Conservation (phyloP, 2,797 vertebrate species). For the Vultur gryphus region DNA sequence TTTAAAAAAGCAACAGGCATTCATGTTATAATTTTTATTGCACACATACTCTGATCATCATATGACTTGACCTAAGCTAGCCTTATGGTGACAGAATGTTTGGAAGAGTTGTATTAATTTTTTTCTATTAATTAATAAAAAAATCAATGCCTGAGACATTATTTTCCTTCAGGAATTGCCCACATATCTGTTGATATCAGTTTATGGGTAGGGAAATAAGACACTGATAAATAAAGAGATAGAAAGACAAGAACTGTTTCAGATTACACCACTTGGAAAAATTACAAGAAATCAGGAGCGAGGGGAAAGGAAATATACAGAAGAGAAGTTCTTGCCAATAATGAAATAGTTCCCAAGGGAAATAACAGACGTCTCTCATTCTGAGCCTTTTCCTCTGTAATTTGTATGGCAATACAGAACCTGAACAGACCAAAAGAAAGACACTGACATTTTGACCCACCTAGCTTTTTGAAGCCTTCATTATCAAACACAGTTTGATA, state of each 20-base stretch:
- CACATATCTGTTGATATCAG: not conserved
- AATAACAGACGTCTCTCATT: conserved; percentile 30
- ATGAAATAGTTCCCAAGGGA: conserved; percentile 32
- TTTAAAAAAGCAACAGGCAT: not conserved
- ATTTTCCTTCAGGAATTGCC: not conserved
- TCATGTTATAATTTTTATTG: not conserved
- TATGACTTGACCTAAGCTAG: not conserved
- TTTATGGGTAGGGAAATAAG: not conserved
- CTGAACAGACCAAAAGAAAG: conserved; percentile 43
- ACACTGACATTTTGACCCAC: conserved; percentile 50
- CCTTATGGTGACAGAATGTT: not conserved
- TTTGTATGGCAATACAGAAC: conserved; percentile 43
- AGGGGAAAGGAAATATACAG: not conserved
- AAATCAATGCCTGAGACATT: not conserved
- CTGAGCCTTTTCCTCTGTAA: conserved; percentile 35
- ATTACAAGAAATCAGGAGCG: not conserved
- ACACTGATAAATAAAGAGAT: not conserved
- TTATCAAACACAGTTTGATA: conserved; percentile 67
- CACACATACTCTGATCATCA: not conserved
- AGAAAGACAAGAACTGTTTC: conserved; percentile 4
- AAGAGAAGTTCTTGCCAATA: conserved; percentile 38
- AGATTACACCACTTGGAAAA: conserved; percentile 23
- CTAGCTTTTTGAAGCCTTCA: conserved; percentile 56
- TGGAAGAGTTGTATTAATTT: not conserved
- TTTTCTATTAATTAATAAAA: not conserved